These are phyloP conservation scores for Leptura quadrifasciata DNA, from an alignment of 2,888 invertebrate species.

Conservation along the genomic window DNA sequence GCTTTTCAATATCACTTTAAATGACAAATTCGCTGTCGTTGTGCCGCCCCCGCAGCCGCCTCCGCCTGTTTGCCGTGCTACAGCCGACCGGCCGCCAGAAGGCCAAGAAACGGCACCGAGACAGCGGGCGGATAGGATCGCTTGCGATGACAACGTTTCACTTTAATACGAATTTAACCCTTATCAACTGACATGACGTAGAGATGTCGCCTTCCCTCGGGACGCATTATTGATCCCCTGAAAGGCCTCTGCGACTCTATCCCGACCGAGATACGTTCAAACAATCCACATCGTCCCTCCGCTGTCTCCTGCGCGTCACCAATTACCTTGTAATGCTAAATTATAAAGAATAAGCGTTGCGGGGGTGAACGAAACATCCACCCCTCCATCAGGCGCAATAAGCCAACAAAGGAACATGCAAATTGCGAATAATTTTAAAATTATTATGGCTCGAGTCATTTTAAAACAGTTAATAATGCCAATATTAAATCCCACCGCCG, in stretches of 20 bases:
- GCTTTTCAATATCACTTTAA: slow-evolving; percentile 63
- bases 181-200: slow-evolving; percentile 72
- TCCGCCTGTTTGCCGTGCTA: slow-evolving; percentile 19
- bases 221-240: slow-evolving; percentile 66
- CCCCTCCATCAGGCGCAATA: slow-evolving; percentile 26
- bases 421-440: slow-evolving; percentile 34
- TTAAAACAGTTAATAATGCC: slow-evolving; percentile 28
- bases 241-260: slow-evolving; percentile 53
- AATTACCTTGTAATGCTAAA: slow-evolving; percentile 43
- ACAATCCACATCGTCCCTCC: slow-evolving; percentile 28
- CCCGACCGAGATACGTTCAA: slow-evolving; percentile 52
- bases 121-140: slow-evolving; percentile 23
- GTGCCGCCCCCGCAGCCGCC: slow-evolving; percentile 44
- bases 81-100: slow-evolving; percentile 27
- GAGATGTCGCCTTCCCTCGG: slow-evolving; percentile 66
- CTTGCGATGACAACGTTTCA: slow-evolving; percentile 65
- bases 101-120: slow-evolving; percentile 30
- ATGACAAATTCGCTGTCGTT: slow-evolving; percentile 62
- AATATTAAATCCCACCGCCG: slow-evolving; percentile 17
- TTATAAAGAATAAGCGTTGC: slow-evolving; percentile 34
- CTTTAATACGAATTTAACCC: slow-evolving; percentile 74
- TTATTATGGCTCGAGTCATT: slow-evolving; percentile 10
- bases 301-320: slow-evolving; percentile 36
- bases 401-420: slow-evolving; percentile 35
- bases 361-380: slow-evolving; percentile 34